Base-by-base conservation (phyloP, 2,113 vertebrate species). In the Xenopus borealis region DNA sequence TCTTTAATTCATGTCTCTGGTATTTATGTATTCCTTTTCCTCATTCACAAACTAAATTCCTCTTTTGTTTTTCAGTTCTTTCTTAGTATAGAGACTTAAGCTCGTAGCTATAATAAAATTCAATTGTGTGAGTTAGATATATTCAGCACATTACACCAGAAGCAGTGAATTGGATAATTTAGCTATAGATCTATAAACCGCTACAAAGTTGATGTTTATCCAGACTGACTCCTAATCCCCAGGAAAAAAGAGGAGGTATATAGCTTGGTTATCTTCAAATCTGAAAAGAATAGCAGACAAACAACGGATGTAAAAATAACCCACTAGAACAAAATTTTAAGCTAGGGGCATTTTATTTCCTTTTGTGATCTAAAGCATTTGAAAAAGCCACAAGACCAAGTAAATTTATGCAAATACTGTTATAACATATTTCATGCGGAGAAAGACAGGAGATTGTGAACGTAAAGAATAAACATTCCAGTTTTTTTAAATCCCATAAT, bases 281-380 rank as follows among this genome's bases (percentile, higher is more conserved):
- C 33, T 18, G 17, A 45, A 75, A 69, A 55, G 66, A 75, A 63
- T 40, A 75, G 72, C 30, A 59, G 14, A 63, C 45, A 75, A 67
- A 75, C 67, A 75, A 40, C 12, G 33, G 12, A 55, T 52, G 69
- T 23, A 52, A 75, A 68, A 75, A 69, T 69, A 75, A 69, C 73
- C 55, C 13, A 18, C 20, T 62, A 75, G 47, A 55, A 63, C n/a
- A 69, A 18, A n/a, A 45, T 69, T 62, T 75, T 18, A 17, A 75
- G 66, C 65, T 44, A 66, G 61, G 3, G 66, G 72, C 72, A 75
- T 62, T 67, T 40, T 55, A 75, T 62, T 75, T 61, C 46, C 58
- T 75, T 69, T 50, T 69, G 65, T 63, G 66, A 75, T 68, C 57
- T 62, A 75, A 69, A 75, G 46, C 30, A 69, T 69, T 69, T 69